These are phyloP conservation scores for Empidonax alnorum DNA, from an alignment of 2,113 vertebrate genomes.

Conservation along the genomic window DNA sequence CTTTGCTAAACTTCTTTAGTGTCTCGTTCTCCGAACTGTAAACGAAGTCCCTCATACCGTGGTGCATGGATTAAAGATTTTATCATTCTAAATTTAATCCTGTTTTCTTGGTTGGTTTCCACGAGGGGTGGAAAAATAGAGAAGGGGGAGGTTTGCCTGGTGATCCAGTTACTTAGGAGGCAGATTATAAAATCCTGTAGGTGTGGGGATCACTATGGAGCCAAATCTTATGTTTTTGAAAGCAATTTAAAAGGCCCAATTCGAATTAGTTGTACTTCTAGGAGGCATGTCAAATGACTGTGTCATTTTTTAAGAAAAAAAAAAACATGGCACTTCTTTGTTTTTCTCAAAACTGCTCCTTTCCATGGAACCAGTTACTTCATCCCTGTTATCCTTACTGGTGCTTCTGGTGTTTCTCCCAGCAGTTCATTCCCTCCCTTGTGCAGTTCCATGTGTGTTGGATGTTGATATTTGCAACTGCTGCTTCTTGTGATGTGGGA, in stretches of 20 bases:
- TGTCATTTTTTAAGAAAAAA: background rate
- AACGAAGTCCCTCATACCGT: background rate
- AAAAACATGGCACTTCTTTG: background rate
- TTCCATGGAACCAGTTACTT: background rate
- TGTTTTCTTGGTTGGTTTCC: conserved; percentile 56
- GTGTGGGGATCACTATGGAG: conserved; percentile 6
- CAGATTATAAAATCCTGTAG: conserved; percentile 3
- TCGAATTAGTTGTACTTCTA: background rate
- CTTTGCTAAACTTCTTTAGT: conserved; percentile 35
- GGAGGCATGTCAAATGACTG: background rate
- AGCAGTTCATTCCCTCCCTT: background rate
- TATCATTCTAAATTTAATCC: conserved; percentile 55
- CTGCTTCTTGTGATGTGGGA: background rate
- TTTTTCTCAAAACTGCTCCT: background rate
- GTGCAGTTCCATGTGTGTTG: background rate
- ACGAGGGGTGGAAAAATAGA: conserved; percentile 13
- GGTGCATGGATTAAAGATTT: conserved; percentile 60
- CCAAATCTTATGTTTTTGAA: conserved; percentile 6
- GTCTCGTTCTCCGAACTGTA: conserved; percentile 23
- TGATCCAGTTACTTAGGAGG: conserved; percentile 38
- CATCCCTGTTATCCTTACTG: background rate
- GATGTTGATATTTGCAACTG: background rate
- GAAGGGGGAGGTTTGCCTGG: conserved; percentile 49
- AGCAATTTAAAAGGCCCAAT: background rate
- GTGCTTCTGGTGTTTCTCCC: background rate